Evolutionary conservation across 2,888 invertebrate species (phyloP).

Genomic region (Andrena marginata): DNA sequence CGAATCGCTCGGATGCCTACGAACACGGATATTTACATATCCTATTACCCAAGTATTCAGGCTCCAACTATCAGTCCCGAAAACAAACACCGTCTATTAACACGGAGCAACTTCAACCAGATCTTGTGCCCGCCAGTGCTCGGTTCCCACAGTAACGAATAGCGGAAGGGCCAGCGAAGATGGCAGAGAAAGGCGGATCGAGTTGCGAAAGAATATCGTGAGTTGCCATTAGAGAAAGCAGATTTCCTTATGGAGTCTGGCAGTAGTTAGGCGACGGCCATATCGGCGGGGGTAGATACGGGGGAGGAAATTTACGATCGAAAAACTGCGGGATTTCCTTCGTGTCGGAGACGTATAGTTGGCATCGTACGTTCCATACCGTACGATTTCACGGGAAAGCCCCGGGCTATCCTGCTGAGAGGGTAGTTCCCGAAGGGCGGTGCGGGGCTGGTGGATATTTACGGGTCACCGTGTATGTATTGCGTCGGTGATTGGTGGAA

Average conservation of each 20-base stretch:
- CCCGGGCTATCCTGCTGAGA: slow-evolving; percentile 50
- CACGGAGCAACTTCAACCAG: background rate
- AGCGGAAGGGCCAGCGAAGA: background rate
- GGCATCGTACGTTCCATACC: slow-evolving; percentile 29
- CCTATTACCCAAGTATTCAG: slow-evolving; percentile 28
- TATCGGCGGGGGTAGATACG: slow-evolving; percentile 27
- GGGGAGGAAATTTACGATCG: slow-evolving; percentile 43
- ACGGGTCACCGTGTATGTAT: slow-evolving; percentile 51
- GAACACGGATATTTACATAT: slow-evolving; percentile 25
- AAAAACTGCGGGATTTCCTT: slow-evolving; percentile 20
- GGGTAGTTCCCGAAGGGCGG: slow-evolving; percentile 52
- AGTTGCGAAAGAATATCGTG: background rate
- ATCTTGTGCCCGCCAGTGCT: background rate
- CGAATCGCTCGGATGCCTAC: background rate
- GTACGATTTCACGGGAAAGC: slow-evolving; percentile 26
- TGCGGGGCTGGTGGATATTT: slow-evolving; percentile 39
- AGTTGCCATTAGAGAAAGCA: slow-evolving; percentile 10
- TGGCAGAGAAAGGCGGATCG: background rate
- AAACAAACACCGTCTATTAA: slow-evolving; percentile 24
- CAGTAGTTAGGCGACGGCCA: slow-evolving; percentile 20
- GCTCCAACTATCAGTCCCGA: slow-evolving; percentile 8
- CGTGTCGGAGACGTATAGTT: slow-evolving; percentile 38
- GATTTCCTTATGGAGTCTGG: slow-evolving; percentile 33
- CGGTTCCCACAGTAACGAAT: background rate
- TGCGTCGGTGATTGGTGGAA: slow-evolving; percentile 54